Evolutionary conservation across 2,113 vertebrate genomes (phyloP), one percentile per base, ranked within the genome.

Genomic region (Hyaena hyaena): DNA sequence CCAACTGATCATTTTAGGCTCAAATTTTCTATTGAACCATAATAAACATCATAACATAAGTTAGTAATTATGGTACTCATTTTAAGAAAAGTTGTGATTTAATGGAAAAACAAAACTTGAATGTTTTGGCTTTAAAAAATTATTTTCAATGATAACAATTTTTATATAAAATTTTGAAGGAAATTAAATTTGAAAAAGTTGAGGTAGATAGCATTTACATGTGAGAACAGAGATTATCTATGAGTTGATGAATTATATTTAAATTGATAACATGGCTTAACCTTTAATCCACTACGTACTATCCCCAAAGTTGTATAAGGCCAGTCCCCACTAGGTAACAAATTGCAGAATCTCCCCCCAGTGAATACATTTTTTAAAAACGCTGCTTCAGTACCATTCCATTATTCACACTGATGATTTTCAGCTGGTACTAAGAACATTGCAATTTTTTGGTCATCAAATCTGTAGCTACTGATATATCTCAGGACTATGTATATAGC

Each of bases 161-260:
- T 48, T 85, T 48, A 39, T 93, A 71, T 21, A 82, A 23, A 23
- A 79, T 24, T 48, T 81, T 74, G 15, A 53, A 96, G 15, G 68
- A 93, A 92, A 97, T 66, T 74, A 90, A 91, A 93, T 82, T 93
- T 85, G 43, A 76, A 80, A 69, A 88, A 65, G 2, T 35, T 74
- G 21, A 88, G 63, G 43, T 0, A 90, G 50, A 68, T 1, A 53
- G 15, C 2, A 73, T 65, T 97, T 58, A 68, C 17, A 39, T 31
- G 81, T 26, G 14, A 1, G 33, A 88, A 45, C 0, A 80, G 14
- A 93, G 19, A 15, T 35, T 24, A 85, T 65, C 24, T 50, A n/a
- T n/a, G n/a, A 45, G 35, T 73, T 88, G 43, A 33, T 61, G 23
- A 39, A 19, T 77, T 7, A 77, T 14, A 11, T 74, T 87, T 69